A percentile compares a stretch with the other conserved stretches of the same genome.
Evolutionary conservation across 2,797 vertebrate genomes (phyloP).

Genomic region (Melanotaenia trifasciata): DNA sequence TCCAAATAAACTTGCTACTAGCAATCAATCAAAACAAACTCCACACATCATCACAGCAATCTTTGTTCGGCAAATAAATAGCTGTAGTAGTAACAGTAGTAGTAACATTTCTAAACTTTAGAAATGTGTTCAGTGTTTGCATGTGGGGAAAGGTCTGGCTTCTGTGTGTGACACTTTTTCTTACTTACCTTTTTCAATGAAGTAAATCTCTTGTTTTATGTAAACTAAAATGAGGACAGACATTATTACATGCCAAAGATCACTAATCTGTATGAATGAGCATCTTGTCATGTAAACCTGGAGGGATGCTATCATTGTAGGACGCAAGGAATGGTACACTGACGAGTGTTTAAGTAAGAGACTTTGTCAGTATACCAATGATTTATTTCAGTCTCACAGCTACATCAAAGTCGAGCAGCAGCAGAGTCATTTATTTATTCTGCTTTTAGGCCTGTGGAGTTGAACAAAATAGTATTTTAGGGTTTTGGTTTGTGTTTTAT

Average conservation of each 20-base stretch:
- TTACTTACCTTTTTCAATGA: not conserved
- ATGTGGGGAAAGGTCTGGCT: not conserved
- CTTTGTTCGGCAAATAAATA: slow-evolving; percentile 5
- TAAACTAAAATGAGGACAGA: not conserved
- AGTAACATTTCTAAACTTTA: not conserved
- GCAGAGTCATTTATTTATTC: slow-evolving; percentile 22
- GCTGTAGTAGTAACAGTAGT: not conserved
- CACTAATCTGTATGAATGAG: not conserved
- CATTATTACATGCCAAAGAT: not conserved
- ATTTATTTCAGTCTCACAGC: slow-evolving; percentile 10
- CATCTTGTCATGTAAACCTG: slow-evolving; percentile 7
- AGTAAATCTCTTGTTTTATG: not conserved
- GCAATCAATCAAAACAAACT: not conserved
- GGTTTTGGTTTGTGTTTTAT: slow-evolving; percentile 42
- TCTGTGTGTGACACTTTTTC: no score
- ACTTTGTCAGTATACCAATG: not conserved
- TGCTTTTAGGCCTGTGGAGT: slow-evolving; percentile 29
- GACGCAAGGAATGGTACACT: slow-evolving; percentile 3
- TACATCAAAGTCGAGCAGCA: slow-evolving; percentile 36
- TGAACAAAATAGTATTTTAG: slow-evolving; percentile 53
- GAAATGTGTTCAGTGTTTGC: not conserved
- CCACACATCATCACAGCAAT: not conserved
- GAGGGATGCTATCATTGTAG: slow-evolving; percentile 9
- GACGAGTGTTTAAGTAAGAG: slow-evolving; percentile 11
- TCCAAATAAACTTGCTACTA: no score